Base-by-base conservation (phyloP, 2,888 invertebrate genomes). In the Chloroclysta siterata region DNA sequence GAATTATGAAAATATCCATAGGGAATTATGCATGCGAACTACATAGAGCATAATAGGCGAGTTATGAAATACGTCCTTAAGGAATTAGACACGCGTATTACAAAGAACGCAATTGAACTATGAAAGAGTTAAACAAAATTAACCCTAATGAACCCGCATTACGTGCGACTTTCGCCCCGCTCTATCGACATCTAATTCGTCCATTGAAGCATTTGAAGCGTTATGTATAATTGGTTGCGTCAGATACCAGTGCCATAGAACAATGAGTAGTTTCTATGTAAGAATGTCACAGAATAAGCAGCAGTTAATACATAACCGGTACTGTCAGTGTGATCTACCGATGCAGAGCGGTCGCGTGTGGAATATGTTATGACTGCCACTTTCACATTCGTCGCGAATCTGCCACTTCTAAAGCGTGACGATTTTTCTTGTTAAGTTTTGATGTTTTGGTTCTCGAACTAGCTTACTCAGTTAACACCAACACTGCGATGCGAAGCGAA, bases 191-290 rank as follows among this genome's bases (percentile, higher is more conserved):
- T 67, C 80, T 78, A 78, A 81, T 84, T 77, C 72, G 73, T 77
- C 82, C 80, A 84, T 83, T 82, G 83, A 83, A 78, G 78, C 78
- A 83, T 64, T 84, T 80, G 83, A 83, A 77, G 78, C 78, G 84
- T 57, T 83, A 79, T 84, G 84, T 84, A 85, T 88, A 89, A 90
- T 90, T 85, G 87, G 87, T 92, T 91, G 85, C 92, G 87, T 92
- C 91, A 90, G 79, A 83, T 48, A 41, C 63, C 15, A 56, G 5
- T 28, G 57, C 17, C 46, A 46, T 46, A 46, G 46, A 46, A 17
- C 17, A 17, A 11, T 46, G 36, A 11, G 17, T 46, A 46, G 46
- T 46, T 17, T 46, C 17, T 46, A 15, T 10, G 7, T 17, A 44
- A 44, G 33, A 46, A 17, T 10, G 41, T n/a, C 46, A 33, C 42